Conservation (phyloP, 2,113 vertebrate genomes). For the Camelus dromedarius region DNA sequence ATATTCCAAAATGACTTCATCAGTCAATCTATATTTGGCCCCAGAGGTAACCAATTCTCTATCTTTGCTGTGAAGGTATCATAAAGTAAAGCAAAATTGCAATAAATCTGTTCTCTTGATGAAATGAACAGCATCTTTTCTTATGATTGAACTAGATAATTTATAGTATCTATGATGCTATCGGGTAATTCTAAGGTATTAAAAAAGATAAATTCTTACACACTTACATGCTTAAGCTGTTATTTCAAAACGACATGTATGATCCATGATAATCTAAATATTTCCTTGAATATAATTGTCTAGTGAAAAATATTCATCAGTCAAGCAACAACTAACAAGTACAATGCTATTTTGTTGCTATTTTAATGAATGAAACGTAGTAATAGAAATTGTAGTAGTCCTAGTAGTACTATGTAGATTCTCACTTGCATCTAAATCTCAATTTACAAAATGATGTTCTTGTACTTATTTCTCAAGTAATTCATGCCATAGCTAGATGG, state of each 20-base stretch:
- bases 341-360: neutral
- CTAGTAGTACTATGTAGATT: neutral
- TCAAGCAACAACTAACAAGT: neutral
- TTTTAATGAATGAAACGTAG: neutral
- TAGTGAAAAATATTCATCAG: neutral
- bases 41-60: neutral
- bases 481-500: neutral
- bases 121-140: neutral
- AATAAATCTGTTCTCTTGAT: neutral
- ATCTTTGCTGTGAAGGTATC: neutral
- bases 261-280: neutral
- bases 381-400: neutral
- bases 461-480: neutral
- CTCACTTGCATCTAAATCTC: neutral
- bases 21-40: neutral
- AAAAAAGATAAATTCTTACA: neutral
- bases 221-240: neutral
- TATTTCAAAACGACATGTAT: slow-evolving; percentile 4
- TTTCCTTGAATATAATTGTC: neutral
- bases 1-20: neutral
- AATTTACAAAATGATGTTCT: neutral
- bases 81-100: neutral
- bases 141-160: neutral
- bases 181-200: neutral
- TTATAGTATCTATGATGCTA: neutral